A percentile compares a stretch with the other conserved stretches of the same genome.
Evolutionary conservation across 2,113 vertebrate genomes (phyloP).

Genomic region (Sinocyclocheilus anophthalmus): DNA sequence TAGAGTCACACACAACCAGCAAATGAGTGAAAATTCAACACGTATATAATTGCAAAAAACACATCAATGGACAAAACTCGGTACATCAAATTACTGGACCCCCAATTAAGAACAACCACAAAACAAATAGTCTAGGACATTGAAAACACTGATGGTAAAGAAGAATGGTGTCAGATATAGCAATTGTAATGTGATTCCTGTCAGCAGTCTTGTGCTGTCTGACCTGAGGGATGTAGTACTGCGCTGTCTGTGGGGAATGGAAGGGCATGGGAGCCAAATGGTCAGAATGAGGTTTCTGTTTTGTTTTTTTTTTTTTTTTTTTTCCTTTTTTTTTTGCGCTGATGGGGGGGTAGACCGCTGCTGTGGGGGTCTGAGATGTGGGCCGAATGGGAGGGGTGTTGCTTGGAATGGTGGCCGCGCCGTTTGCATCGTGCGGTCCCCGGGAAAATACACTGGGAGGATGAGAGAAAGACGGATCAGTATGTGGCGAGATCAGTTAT

Average conservation of each 20-base stretch:
- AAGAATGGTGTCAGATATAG: too few relatives aligned
- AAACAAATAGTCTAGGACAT: not conserved
- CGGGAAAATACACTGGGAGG: constrained; percentile 92
- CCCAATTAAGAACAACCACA: too few relatives aligned
- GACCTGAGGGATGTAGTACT: constrained; percentile 96
- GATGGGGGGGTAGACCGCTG: constrained; percentile 90
- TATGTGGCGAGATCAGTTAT: not conserved
- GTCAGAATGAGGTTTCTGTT: constrained; percentile 99
- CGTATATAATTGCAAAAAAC: too few relatives aligned
- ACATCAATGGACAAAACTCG: not conserved
- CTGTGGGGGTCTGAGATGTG: constrained; percentile 84
- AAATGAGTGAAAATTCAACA: not conserved
- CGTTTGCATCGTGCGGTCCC: constrained; percentile 95
- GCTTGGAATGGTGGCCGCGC: constrained; percentile 88
- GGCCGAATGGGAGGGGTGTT: constrained; percentile 92
- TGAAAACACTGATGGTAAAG: constrained; percentile 17
- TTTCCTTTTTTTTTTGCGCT: too few relatives aligned
- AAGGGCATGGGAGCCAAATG: constrained; percentile 94
- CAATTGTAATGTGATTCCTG: not conserved
- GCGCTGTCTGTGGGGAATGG: constrained; percentile 89
- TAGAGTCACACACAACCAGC: constrained; percentile 10
- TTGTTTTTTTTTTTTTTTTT: too few relatives aligned
- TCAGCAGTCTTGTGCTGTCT: not conserved
- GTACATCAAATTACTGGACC: too few relatives aligned
- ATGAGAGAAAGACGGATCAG: too few relatives aligned